Evolutionary conservation across 2,113 vertebrate species (phyloP), one percentile per base, ranked within the genome.

Genomic region (Puffinus mauretanicus): DNA sequence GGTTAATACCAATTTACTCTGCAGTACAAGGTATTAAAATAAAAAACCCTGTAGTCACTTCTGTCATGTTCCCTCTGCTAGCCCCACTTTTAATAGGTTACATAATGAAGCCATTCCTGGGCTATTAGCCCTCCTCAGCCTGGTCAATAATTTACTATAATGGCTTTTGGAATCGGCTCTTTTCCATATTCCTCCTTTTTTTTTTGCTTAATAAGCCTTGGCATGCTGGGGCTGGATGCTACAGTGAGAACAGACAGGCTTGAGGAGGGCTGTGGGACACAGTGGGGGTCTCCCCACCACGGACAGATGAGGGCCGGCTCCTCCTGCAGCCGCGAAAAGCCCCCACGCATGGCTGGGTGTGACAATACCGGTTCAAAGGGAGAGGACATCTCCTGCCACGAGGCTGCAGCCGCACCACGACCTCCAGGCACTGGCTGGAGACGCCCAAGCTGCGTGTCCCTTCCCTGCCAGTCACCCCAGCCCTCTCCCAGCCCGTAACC

Each of bases 71-170:
- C 70, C 73, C 91, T 81, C 62, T 82, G 81, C 82, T 94, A 96
- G 95, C 88, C 95, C 83, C 70, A 75, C 82, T 96, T 95, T 97
- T 97, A 97, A 97, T 97, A 97, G 96, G 96, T 97, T 94, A 97
- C 96, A 91, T 94, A 97, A 96, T 96, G 97, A 91, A 96, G 96
- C 93, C 90, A 85, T 96, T 93, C 78, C 86, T 73, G 82, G 93
- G 88, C 95, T 96, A 94, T 96, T 92, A 92, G 93, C 94, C 96
- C 96, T 95, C 93, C 94, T 95, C 88, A 89, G 89, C 79, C 71
- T 92, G 82, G 96, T 94, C 96, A 96, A 97, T 97, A 92, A 96
- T 97, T 97, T 92, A 97, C 96, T 19, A 51, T 69, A 95, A 96
- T 92, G 89, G 93, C 79, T 94, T 73, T 80, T 55, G 87, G 71